Evolutionary conservation across 2,888 invertebrate species (phyloP).

Genomic region (Gandaritis pyraliata): DNA sequence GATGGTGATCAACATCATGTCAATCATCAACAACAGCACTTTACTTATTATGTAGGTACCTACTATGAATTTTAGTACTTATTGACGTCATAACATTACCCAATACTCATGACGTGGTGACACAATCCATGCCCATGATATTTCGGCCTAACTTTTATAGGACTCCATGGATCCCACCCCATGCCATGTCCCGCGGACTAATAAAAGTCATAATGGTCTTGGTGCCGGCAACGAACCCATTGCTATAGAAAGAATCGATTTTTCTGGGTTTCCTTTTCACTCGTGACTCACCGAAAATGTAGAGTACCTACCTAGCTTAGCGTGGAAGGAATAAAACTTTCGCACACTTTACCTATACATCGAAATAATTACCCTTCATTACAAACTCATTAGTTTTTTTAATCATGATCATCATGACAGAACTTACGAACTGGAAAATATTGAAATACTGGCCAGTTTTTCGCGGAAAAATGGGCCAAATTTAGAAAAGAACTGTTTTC

Average conservation of each 20-base stretch:
- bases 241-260: slow-evolving; percentile 36
- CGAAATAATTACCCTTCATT: no score
- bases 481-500: no score
- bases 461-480: no score
- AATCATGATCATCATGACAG: not conserved
- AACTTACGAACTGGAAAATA: no score
- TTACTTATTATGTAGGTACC: no score
- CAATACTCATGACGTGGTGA: not conserved
- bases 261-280: slow-evolving; percentile 34
- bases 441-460: no score
- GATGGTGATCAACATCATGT: no score
- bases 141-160: slow-evolving; percentile 1
- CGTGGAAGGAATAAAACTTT: slow-evolving; percentile 9
- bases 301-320: not conserved
- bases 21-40: no score
- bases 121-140: slow-evolving; percentile 1
- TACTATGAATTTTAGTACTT: no score
- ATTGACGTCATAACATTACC: not conserved
- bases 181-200: slow-evolving; percentile 17
- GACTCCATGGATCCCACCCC: slow-evolving; percentile 11
- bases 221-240: slow-evolving; percentile 36
- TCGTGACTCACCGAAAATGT: slow-evolving; percentile 35
- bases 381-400: no score
- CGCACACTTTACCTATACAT: no score
- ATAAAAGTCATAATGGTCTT: slow-evolving; percentile 36